phyloP scores from a whole-genome alignment of 2,888 invertebrate species.

The Eupithecia subumbrata region DNA sequence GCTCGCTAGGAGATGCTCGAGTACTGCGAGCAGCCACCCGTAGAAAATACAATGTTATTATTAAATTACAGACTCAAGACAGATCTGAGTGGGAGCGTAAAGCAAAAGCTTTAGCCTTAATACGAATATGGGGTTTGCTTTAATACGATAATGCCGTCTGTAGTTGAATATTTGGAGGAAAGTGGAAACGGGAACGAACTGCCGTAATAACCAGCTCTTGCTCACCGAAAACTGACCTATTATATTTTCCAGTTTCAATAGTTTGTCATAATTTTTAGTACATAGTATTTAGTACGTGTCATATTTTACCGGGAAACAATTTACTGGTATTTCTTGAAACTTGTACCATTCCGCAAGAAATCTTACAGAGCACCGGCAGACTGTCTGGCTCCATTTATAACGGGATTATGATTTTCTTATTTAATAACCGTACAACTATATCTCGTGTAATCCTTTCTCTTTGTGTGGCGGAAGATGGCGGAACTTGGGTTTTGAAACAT shows the following conservation, averaged over 20 bases:
- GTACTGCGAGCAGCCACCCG: slow-evolving; percentile 13
- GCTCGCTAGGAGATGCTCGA: too few species aligned
- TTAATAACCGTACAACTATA: slow-evolving; percentile 7
- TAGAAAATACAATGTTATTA: slow-evolving; percentile 24
- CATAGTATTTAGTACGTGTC: too few species aligned
- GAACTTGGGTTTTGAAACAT: neutral
- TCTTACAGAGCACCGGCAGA: slow-evolving; percentile 11
- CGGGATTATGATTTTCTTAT: slow-evolving; percentile 23
- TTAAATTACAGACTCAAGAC: slow-evolving; percentile 14
- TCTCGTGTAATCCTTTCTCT: slow-evolving; percentile 6
- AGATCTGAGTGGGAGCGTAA: neutral
- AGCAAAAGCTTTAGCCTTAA: neutral
- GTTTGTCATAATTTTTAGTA: too few species aligned
- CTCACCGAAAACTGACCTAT: neutral
- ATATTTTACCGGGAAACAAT: neutral
- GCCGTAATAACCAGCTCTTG: neutral
- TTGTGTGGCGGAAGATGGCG: neutral
- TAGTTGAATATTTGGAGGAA: neutral
- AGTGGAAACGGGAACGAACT: neutral
- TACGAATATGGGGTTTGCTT: too few species aligned
- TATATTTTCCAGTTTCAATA: too few species aligned
- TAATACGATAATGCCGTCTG: neutral
- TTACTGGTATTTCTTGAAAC: neutral
- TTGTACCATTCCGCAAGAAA: slow-evolving; percentile 17
- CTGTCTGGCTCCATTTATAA: slow-evolving; percentile 27